A percentile compares a stretch with the other conserved stretches of the same genome.
Conservation (phyloP, 2,113 vertebrate species). For the Cranoglanis bouderius region DNA sequence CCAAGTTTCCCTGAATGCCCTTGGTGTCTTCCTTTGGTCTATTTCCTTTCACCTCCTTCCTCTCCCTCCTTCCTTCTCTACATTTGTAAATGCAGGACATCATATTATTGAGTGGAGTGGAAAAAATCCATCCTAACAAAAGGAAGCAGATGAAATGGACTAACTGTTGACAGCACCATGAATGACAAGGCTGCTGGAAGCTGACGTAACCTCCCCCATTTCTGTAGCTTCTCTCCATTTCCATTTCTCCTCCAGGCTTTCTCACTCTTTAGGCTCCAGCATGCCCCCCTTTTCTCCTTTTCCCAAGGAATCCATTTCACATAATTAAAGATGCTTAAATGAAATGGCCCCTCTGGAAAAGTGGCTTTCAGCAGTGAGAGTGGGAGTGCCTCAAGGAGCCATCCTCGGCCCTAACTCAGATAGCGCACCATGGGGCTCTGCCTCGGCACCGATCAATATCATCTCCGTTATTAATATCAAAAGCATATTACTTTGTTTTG, state of each 20-base stretch:
- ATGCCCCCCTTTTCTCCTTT: slow-evolving; percentile 63
- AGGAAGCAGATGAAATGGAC: slow-evolving; percentile 59
- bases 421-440: slow-evolving; percentile 77
- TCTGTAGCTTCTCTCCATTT: slow-evolving; percentile 45
- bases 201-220: slow-evolving; percentile 46
- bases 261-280: slow-evolving; percentile 48
- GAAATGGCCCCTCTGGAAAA: slow-evolving; percentile 92
- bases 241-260: slow-evolving; percentile 51
- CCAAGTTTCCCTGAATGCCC: slow-evolving; percentile 14
- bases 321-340: slow-evolving; percentile 96
- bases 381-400: slow-evolving; percentile 85
- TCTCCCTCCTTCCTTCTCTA: slow-evolving; percentile 28
- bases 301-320: slow-evolving; percentile 86
- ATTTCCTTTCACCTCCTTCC: slow-evolving; percentile 17
- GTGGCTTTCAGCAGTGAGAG: slow-evolving; percentile 86
- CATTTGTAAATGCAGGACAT: slow-evolving; percentile 46
- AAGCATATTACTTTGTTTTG: slow-evolving; percentile 99
- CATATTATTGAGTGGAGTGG: slow-evolving; percentile 54
- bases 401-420: slow-evolving; percentile 73
- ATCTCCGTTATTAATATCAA: slow-evolving; percentile 99
- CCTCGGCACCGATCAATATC: slow-evolving; percentile 90
- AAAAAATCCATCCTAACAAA: slow-evolving; percentile 57
- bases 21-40: slow-evolving; percentile 28
- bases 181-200: slow-evolving; percentile 57
- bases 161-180: slow-evolving; percentile 68